Percentiles rank a stretch among this genome's conserved stretches.
phyloP scores from a whole-genome alignment of 2,113 vertebrate species.

The Sinosuthora webbiana region DNA sequence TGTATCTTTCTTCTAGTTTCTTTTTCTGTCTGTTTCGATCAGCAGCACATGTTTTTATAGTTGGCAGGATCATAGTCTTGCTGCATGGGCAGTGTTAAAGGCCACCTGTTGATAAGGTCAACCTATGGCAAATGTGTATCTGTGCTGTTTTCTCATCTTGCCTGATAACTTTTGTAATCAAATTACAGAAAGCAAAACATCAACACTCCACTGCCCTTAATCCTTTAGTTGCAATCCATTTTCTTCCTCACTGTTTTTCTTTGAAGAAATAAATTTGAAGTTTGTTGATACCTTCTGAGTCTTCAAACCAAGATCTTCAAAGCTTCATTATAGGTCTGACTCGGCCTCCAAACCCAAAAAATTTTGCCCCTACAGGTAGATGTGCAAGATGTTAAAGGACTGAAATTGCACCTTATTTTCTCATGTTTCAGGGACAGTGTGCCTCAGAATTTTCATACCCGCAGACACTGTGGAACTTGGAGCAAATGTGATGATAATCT shows the following conservation, averaged over 20 bases:
- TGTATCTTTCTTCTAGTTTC: background rate
- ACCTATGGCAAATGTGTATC: background rate
- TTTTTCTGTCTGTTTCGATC: background rate
- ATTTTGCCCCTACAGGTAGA: background rate
- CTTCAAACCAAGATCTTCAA: background rate
- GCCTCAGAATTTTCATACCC: background rate
- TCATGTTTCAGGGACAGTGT: background rate
- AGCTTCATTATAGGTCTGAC: background rate
- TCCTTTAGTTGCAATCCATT: background rate
- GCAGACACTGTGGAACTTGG: background rate
- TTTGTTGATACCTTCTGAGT: background rate
- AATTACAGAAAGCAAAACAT: background rate
- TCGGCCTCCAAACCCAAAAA: rapidly evolving
- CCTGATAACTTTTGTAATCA: background rate
- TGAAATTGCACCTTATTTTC: background rate
- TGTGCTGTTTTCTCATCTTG: background rate
- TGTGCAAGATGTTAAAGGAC: background rate
- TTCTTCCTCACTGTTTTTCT: background rate
- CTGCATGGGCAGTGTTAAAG: background rate
- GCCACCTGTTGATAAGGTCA: background rate
- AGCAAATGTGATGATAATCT: background rate
- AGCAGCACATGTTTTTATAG: background rate
- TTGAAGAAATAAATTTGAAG: background rate
- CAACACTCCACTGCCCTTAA: background rate
- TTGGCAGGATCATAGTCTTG: background rate